Percentiles rank a stretch among this genome's conserved stretches.
These are phyloP conservation scores for Urocyon cinereoargenteus DNA, from an alignment of 2,797 vertebrate species.

Conservation along the genomic window DNA sequence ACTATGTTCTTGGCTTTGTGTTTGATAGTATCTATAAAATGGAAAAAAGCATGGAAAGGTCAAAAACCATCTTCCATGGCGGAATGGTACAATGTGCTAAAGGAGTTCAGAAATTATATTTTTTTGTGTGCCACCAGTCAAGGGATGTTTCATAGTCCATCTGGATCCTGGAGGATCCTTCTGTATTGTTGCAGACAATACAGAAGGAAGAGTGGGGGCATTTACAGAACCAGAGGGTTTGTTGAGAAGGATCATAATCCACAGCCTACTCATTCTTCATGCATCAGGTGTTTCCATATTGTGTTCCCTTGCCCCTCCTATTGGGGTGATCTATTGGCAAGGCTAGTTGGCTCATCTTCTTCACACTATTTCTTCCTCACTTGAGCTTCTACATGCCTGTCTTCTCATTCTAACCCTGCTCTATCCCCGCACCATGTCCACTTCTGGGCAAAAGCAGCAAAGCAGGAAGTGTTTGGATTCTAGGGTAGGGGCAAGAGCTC, in stretches of 20 bases:
- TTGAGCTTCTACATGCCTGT: accelerated
- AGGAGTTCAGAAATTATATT: neutral
- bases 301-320: neutral
- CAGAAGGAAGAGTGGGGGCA: neutral
- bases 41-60: neutral
- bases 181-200: too few species aligned
- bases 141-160: neutral
- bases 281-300: accelerated
- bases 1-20: neutral
- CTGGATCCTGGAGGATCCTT: neutral
- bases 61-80: neutral
- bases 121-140: neutral
- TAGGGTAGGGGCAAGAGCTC: neutral
- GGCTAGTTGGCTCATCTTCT: accelerated
- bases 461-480: neutral
- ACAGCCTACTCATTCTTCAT: neutral
- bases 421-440: accelerated
- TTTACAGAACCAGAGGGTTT: neutral
- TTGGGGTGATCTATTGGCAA: too few species aligned
- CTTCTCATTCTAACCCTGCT: neutral
- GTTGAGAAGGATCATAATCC: too few species aligned
- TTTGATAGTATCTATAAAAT: neutral
- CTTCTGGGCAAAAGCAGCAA: neutral
- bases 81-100: accelerated
- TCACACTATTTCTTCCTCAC: accelerated